These are phyloP conservation scores for Microhierax caerulescens DNA, from an alignment of 2,797 vertebrate species.

Conservation along the genomic window DNA sequence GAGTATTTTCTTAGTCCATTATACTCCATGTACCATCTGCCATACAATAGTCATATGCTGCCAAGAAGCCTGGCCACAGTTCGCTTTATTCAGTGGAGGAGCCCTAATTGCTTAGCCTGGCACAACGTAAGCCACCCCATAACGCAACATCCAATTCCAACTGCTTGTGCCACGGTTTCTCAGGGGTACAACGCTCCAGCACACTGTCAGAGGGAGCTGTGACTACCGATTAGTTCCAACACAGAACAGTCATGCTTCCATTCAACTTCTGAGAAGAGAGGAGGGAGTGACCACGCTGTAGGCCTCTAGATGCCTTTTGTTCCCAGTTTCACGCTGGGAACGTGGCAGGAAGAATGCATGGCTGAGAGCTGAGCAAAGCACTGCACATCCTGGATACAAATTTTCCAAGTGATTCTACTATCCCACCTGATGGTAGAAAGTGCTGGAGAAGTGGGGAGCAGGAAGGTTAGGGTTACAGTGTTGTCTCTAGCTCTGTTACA, in stretches of 20 bases:
- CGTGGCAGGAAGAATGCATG: not conserved
- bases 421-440: not conserved
- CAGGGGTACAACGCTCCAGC: not conserved
- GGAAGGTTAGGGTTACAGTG: not conserved
- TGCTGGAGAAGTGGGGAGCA: not conserved
- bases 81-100: not conserved
- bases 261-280: not conserved
- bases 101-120: not conserved
- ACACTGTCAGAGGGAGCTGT: not conserved
- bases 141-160: not conserved
- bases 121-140: fast-evolving
- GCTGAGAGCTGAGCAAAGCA: not conserved
- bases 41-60: not conserved
- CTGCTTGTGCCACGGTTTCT: not conserved
- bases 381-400: not conserved
- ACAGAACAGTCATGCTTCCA: not conserved
- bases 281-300: not conserved
- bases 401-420: fast-evolving
- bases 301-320: not conserved
- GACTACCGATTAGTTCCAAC: not conserved
- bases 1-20: constrained; percentile 18
- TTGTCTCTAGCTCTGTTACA: not conserved
- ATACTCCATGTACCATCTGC: not conserved
- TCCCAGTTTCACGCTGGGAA: not conserved
- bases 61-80: constrained; percentile 1